Evolutionary conservation across 2,888 invertebrate species (phyloP).

Genomic region (Drosophila yooni): DNA sequence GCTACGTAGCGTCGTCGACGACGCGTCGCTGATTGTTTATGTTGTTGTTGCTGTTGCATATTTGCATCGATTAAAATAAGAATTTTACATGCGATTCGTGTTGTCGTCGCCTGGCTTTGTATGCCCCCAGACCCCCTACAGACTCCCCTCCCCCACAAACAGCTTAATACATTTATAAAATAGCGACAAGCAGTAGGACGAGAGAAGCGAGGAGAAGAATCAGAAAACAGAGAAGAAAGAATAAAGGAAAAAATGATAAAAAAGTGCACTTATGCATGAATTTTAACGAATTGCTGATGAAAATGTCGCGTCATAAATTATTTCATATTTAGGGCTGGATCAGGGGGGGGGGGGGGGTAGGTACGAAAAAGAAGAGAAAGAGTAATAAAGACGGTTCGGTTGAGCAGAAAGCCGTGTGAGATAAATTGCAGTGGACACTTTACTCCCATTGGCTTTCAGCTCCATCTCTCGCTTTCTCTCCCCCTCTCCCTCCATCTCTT

Average conservation of each 20-base stretch:
- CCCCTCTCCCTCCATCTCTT: background rate
- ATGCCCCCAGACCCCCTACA: conserved; percentile 43
- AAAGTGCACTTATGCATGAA: conserved; percentile 72
- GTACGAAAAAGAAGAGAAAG: background rate
- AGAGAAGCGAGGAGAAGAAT: conserved; percentile 24
- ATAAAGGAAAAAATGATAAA: conserved; percentile 52
- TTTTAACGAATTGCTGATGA: conserved; percentile 83
- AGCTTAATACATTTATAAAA: conserved; percentile 79
- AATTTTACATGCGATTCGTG: conserved; percentile 81
- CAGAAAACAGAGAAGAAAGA: conserved; percentile 1
- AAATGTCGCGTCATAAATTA: conserved; percentile 83
- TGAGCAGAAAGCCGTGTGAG: conserved; percentile 65
- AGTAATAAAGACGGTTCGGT: conserved; percentile 21
- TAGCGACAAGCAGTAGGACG: conserved; percentile 47
- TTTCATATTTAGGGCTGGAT: conserved; percentile 72
- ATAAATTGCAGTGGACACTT: conserved; percentile 62
- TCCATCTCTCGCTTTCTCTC: background rate
- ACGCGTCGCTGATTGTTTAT: conserved; percentile 31
- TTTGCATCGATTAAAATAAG: conserved; percentile 82
- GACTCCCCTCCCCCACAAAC: conserved; percentile 20
- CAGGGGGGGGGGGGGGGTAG: conserved; percentile 18
- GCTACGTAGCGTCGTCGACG: conserved; percentile 28
- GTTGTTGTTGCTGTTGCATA: conserved; percentile 59
- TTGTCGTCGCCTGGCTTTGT: conserved; percentile 81
- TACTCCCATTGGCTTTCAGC: background rate